A percentile compares a stretch with the other conserved stretches of the same genome.
Conservation (phyloP, 2,113 vertebrate genomes). For the Martes martes region DNA sequence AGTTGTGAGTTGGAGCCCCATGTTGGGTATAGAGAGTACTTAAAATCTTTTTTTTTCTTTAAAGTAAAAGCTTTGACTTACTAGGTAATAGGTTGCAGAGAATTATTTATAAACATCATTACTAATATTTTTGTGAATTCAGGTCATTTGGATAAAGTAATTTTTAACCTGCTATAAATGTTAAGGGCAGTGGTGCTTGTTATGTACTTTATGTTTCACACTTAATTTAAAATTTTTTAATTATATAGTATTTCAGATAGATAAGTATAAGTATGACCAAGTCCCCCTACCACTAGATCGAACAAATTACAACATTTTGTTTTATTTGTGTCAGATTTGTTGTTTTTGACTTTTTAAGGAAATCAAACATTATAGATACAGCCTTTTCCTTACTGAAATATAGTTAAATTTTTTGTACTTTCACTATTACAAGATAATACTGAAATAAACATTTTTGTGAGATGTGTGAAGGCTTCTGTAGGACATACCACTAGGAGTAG, state of each 20-base stretch:
- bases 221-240: not conserved
- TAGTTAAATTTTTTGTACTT: slow-evolving; percentile 6
- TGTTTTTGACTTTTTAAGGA: slow-evolving; percentile 29
- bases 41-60: not conserved
- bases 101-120: not conserved
- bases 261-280: not conserved
- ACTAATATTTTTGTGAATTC: not conserved
- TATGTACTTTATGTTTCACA: not conserved
- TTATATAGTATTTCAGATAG: not conserved
- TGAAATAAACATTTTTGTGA: slow-evolving; percentile 7
- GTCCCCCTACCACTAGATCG: not conserved
- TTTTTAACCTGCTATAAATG: not conserved
- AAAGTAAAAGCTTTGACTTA: not conserved
- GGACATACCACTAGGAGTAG: not conserved
- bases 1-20: not conserved
- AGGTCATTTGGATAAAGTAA: not conserved
- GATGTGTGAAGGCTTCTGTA: not conserved
- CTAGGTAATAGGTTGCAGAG: not conserved
- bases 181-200: not conserved
- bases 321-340: not conserved
- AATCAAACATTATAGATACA: not conserved
- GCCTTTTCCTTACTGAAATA: not conserved
- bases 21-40: not conserved
- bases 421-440: not conserved
- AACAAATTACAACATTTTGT: not conserved